Percentiles rank a stretch among this genome's conserved stretches.
Evolutionary conservation across 2,113 vertebrate species (phyloP).

Genomic region (Phoenicopterus ruber): DNA sequence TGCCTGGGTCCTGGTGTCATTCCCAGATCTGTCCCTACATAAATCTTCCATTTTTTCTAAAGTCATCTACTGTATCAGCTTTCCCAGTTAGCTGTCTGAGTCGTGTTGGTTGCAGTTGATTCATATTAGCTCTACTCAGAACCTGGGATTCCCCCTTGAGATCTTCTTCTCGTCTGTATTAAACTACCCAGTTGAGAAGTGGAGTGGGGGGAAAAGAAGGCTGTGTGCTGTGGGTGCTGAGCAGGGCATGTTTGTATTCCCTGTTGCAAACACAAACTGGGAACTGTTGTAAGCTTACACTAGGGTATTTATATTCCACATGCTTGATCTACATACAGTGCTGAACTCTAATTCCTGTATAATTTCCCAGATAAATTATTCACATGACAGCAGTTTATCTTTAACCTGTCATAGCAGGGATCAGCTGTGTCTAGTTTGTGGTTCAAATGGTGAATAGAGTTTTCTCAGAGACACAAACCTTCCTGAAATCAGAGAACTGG

Average conservation of each 20-base stretch:
- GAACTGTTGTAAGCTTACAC: background rate
- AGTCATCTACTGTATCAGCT: background rate
- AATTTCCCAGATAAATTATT: background rate
- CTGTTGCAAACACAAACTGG: background rate
- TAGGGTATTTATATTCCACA: background rate
- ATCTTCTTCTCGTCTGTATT: background rate
- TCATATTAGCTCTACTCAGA: background rate
- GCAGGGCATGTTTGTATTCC: background rate
- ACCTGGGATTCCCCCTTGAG: background rate
- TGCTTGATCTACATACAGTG: background rate
- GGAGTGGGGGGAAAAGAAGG: background rate
- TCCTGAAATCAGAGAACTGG: background rate
- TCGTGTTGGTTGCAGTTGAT: background rate
- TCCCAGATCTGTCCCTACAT: background rate
- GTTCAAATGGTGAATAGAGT: background rate
- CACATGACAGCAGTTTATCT: background rate
- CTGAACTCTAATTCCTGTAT: background rate
- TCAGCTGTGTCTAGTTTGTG: background rate
- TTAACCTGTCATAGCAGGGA: background rate
- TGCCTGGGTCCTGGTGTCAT: background rate
- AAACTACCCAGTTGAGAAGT: background rate
- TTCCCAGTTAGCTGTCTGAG: background rate
- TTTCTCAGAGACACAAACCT: background rate
- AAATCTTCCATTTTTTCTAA: background rate
- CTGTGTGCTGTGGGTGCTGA: background rate